Base-by-base conservation (phyloP, 2,888 invertebrate genomes). In the Pocota personata region DNA sequence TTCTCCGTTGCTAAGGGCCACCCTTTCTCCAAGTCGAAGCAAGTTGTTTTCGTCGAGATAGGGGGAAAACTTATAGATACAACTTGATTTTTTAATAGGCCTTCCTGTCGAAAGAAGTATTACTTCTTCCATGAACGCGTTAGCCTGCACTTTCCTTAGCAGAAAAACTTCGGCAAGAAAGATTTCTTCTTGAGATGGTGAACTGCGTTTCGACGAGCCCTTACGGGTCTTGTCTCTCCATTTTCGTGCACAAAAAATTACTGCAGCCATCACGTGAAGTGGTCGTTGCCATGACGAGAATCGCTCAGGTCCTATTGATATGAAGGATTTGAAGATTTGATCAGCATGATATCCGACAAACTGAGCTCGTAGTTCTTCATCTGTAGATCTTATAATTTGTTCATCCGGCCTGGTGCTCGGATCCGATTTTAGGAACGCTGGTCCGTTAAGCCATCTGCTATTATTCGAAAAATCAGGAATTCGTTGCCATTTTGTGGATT, bases 401-500 rank as follows among this genome's bases (percentile, higher is more conserved):
- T 71, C 30, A 8, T 30, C 14, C 5, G 60, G 72, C 72, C 60
- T 50, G 5, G n/a, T 30, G 1, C 24, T 50, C 10, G 40, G 19
- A 32, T 69, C n/a, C 5, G 10, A 8, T 50, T 52, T 52, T 1
- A 69, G 35, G 35, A 69, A 71, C 0, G 35, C 37, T 21, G 60
- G 60, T 50, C 52, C 27, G 2, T 73, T 52, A 5, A 73, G 21
- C 73, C 62, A 73, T 10, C 58, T 24, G 87, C 87, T 32, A 79
- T 14, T 35, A 46, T 21, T 60, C 12, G 40, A 37, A 46, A 66
- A 52, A 64, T 46, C 19, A 16, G 57, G 46, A 40, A 16, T 43
- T 30, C 16, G 30, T 40, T 75, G 52, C 84, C 48, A 67, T 57
- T 43, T 60, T 14, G 64, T 72, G 24, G 58, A 86, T 80, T 43